Evolutionary conservation across 2,888 invertebrate genomes (phyloP).

Genomic region (Cremastobaeus sp.): DNA sequence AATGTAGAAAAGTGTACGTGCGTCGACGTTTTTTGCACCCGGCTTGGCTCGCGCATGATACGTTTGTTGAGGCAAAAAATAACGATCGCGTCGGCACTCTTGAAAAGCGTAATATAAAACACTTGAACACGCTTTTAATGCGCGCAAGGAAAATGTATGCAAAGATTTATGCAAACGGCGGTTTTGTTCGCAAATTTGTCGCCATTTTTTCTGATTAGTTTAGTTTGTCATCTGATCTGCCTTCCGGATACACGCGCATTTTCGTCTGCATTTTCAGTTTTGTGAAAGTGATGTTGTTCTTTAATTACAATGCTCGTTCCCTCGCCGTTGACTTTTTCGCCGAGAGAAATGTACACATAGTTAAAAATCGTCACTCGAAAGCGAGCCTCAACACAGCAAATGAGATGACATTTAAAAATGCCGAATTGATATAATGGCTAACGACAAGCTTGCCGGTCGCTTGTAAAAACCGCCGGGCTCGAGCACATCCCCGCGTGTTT

Average conservation of each 20-base stretch:
- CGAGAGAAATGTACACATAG: too few relatives aligned
- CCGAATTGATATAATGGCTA: conserved; percentile 14
- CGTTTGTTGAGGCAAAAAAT: conserved; percentile 15
- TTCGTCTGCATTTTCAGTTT: too few relatives aligned
- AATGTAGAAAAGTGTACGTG: conserved; percentile 11
- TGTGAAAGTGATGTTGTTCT: too few relatives aligned
- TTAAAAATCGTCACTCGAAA: too few relatives aligned
- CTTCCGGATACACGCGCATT: too few relatives aligned
- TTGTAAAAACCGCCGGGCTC: conserved; percentile 20
- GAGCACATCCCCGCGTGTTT: conserved; percentile 19
- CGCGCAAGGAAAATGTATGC: neutral
- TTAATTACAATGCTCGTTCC: too few relatives aligned
- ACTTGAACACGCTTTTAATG: conserved; percentile 1
- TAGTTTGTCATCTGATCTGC: neutral
- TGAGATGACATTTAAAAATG: conserved; percentile 15
- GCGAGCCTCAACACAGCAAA: neutral
- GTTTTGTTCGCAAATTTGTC: neutral
- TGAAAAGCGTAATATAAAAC: neutral
- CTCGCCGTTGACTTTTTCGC: too few relatives aligned
- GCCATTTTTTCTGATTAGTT: neutral
- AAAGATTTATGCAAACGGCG: neutral
- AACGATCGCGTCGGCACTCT: conserved; percentile 4
- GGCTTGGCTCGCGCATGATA: neutral
- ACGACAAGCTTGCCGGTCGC: conserved; percentile 11
- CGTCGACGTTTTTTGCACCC: conserved; percentile 5